Base-by-base conservation (phyloP, 2,113 vertebrate genomes). In the Cololabis saira region DNA sequence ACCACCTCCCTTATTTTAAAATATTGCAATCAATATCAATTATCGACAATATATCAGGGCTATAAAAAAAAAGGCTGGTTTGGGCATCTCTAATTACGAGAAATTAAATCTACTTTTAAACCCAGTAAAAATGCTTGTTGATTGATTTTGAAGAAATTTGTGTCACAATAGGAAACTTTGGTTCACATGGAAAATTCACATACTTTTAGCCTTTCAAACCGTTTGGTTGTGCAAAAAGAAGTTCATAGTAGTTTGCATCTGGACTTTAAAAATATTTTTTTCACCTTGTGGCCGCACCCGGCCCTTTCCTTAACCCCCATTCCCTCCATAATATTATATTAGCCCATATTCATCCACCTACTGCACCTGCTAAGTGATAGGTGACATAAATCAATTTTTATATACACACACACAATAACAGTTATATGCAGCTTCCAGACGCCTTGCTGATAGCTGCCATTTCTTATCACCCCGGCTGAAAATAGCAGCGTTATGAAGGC, bases 401-500 rank as follows among this genome's bases (percentile, higher is more conserved):
- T 41, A 1, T 57, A 66, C 6, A 82, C 64, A 71, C 68, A 63
- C 81, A 82, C 74, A 84, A 74, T 86, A 81, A 87, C 55, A 50
- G 78, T 71, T 69, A 58, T 75, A 65, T 67, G 81, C 72, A 41
- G 81, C 69, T 82, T 68, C 64, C 57, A 58, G 72, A 76, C 68
- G 30, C 72, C 73, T 83, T 78, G 83, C 82, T 86, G 85, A 89
- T 89, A 78, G 86, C 87, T 83, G 74, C 87, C 82, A 80, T 90
- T 89, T 83, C 83, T 90, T 89, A 90, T 90, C 90, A 76, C 74
- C 50, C 41, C 33, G 2, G 51, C 76, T 84, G 77, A 76, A 89
- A 78, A 82, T 72, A 49, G 71, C 57, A 19, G 53, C 27, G 47
- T 78, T 68, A 85, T 81, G 66, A 69, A 80, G 67, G 82, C 83